These are phyloP conservation scores for Rhabditophanes sp. DNA, from an alignment of 2,888 invertebrate species.

Conservation along the genomic window DNA sequence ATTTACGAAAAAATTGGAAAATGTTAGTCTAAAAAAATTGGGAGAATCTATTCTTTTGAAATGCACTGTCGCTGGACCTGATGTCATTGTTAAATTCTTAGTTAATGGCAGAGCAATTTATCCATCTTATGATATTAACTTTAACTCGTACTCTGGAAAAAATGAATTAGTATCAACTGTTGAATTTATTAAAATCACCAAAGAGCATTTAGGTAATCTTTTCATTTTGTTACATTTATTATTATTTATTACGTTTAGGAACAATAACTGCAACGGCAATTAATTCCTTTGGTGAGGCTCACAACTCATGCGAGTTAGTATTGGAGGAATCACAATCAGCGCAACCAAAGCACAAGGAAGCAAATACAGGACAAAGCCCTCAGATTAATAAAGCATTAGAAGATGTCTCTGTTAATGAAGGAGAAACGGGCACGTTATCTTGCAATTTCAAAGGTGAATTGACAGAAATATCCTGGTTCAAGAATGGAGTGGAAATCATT, in stretches of 20 bases:
- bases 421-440: conserved; percentile 27
- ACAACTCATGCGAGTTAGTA: no score
- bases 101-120: conserved; percentile 38
- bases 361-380: no score
- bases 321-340: no score
- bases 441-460: conserved; percentile 46
- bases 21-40: conserved; percentile 15
- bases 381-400: conserved; percentile 14
- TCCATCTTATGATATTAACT: conserved; percentile 1
- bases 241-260: no score
- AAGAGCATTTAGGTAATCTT: no score
- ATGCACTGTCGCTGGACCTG: conserved; percentile 30
- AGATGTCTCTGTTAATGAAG: conserved; percentile 24
- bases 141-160: no score
- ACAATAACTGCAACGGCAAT: no score
- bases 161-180: no score
- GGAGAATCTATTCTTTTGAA: conserved; percentile 21
- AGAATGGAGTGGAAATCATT: conserved; percentile 29
- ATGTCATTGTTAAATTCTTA: conserved; percentile 34
- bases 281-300: no score
- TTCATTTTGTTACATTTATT: no score
- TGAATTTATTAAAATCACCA: no score
- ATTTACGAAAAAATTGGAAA: conserved; percentile 23
- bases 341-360: no score
- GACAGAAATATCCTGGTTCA: conserved; percentile 38